Conservation (phyloP, 2,888 invertebrate species). For the Bellardia bayeri region DNA sequence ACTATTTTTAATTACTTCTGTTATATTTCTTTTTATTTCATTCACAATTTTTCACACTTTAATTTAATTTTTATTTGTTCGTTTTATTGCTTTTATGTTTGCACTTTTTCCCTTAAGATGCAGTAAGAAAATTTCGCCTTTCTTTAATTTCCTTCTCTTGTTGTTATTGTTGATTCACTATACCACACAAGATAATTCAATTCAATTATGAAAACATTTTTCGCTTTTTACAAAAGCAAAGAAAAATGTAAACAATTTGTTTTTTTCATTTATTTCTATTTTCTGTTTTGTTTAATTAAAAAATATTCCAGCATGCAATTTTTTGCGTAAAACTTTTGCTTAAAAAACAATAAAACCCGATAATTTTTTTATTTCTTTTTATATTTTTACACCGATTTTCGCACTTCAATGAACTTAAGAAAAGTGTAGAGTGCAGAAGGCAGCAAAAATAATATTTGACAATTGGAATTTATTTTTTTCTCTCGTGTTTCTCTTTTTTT, state of each 20-base stretch:
- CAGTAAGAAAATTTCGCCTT: slow-evolving; percentile 56
- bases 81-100: slow-evolving; percentile 21
- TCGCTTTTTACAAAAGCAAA: slow-evolving; percentile 44
- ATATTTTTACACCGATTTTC: slow-evolving; percentile 58
- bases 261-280: slow-evolving; percentile 8
- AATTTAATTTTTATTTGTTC: slow-evolving; percentile 34
- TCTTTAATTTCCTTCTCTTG: slow-evolving; percentile 35
- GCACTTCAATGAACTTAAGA: slow-evolving; percentile 56
- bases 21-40: slow-evolving; percentile 18
- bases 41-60: slow-evolving; percentile 47
- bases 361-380: slow-evolving; percentile 17
- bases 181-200: slow-evolving; percentile 33
- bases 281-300: slow-evolving; percentile 39
- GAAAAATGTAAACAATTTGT: slow-evolving; percentile 50
- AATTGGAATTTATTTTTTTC: slow-evolving; percentile 51
- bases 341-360: slow-evolving; percentile 31
- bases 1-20: background rate
- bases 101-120: slow-evolving; percentile 56
- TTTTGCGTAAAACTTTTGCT: slow-evolving; percentile 22
- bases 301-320: slow-evolving; percentile 45
- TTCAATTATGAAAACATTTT: slow-evolving; percentile 60
- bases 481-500: slow-evolving; percentile 15
- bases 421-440: slow-evolving; percentile 42
- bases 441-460: slow-evolving; percentile 46
- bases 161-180: slow-evolving; percentile 46